Conservation (phyloP, 2,797 vertebrate genomes). For the Momotus momota region DNA sequence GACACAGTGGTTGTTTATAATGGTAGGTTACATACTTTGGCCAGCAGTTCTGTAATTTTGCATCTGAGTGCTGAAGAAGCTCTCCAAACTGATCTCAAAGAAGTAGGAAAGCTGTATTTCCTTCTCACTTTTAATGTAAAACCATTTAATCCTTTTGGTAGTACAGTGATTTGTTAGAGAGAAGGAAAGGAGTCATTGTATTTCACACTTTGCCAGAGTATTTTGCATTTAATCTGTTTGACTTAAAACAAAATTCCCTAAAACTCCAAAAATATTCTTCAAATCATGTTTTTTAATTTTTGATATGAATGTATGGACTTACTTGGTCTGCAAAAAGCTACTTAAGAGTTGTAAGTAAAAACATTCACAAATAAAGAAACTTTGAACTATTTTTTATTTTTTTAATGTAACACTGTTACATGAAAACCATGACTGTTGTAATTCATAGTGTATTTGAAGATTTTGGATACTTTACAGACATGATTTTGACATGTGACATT, state of each 20-base stretch:
- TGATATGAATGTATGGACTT: not conserved
- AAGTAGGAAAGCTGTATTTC: not conserved
- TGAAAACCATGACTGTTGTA: not conserved
- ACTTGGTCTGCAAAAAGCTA: not conserved
- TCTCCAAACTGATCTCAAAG: not conserved
- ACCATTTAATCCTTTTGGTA: not conserved
- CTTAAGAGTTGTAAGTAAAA: not conserved
- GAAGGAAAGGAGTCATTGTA: not conserved
- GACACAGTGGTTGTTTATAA: not conserved
- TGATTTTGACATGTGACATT: not conserved
- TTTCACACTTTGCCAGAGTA: not conserved
- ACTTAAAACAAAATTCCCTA: not conserved
- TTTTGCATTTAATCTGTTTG: not conserved
- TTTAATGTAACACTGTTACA: not conserved
- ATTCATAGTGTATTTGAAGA: not conserved
- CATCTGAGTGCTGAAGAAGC: not conserved
- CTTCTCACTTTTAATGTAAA: not conserved
- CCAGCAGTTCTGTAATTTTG: not conserved
- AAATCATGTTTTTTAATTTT: not conserved
- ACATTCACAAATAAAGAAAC: not conserved
- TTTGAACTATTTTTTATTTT: not conserved
- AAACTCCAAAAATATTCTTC: not conserved
- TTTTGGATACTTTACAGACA: not conserved
- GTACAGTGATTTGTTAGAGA: not conserved
- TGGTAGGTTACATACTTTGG: not conserved